A percentile compares a stretch with the other conserved stretches of the same genome.
Conservation (phyloP, 2,888 invertebrate species). For the Iselma pallidipennis region DNA sequence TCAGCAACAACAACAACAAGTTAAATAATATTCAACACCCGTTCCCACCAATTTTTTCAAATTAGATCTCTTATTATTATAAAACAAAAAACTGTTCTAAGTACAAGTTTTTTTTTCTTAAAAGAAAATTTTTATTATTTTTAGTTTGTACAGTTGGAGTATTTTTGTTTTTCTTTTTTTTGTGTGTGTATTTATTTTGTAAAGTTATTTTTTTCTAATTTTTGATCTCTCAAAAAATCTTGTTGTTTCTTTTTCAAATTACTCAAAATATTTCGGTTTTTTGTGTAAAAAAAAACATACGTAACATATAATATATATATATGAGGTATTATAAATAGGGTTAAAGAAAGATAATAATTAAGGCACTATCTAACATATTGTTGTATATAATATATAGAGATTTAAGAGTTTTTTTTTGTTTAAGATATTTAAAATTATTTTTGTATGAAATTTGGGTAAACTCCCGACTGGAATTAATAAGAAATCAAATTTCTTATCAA, state of each 20-base stretch:
- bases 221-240: constrained; percentile 35
- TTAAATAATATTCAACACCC: constrained; percentile 14
- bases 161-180: constrained; percentile 29
- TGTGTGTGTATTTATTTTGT: constrained; percentile 26
- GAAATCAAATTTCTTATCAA: constrained; percentile 11
- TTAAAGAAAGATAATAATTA: not conserved
- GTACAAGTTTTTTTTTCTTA: constrained; percentile 45
- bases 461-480: constrained; percentile 4
- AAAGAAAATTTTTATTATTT: constrained; percentile 43
- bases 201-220: constrained; percentile 45
- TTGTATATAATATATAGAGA: not conserved
- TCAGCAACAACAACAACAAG: constrained; percentile 2
- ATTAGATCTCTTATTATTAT: constrained; percentile 45
- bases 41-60: constrained; percentile 13
- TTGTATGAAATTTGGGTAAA: constrained; percentile 20
- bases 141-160: constrained; percentile 40
- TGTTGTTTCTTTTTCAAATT: constrained; percentile 4
- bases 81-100: constrained; percentile 39
- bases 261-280: constrained; percentile 14
- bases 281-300: not conserved
- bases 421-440: constrained; percentile 12
- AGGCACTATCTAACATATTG: constrained; percentile 1
- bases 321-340: not conserved
- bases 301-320: not conserved
- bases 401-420: not conserved